These are phyloP conservation scores for Noctua fimbriata DNA, from an alignment of 2,888 invertebrate genomes.

Conservation along the genomic window DNA sequence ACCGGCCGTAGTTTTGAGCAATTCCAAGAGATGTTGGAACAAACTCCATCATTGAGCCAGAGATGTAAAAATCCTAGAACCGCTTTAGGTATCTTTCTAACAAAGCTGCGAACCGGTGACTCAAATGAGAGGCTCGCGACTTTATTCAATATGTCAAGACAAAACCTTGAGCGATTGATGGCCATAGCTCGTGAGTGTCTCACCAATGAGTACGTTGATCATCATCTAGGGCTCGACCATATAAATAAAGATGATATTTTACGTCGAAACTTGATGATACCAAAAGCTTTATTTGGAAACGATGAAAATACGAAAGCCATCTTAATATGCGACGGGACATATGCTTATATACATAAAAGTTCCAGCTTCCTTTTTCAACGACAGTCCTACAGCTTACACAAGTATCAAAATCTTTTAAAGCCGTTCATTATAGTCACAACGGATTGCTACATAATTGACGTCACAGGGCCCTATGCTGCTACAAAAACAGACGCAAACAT, in stretches of 20 bases:
- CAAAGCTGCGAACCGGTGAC: slow-evolving; percentile 22
- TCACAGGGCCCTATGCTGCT: too few species aligned
- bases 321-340: slow-evolving; percentile 19
- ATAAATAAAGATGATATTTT: slow-evolving; percentile 15
- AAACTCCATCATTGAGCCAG: too few species aligned
- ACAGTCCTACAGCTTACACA: background rate
- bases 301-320: slow-evolving; percentile 23
- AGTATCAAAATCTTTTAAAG: background rate
- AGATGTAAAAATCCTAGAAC: too few species aligned
- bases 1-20: too few species aligned
- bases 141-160: slow-evolving; percentile 19
- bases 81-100: background rate
- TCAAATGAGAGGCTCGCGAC: too few species aligned
- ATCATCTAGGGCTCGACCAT: slow-evolving; percentile 18
- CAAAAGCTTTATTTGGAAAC: slow-evolving; percentile 21
- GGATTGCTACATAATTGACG: too few species aligned
- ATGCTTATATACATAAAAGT: slow-evolving; percentile 17
- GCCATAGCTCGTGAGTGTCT: slow-evolving; percentile 13
- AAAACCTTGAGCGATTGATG: slow-evolving; percentile 15
- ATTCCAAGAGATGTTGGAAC: too few species aligned
- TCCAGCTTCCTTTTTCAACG: background rate
- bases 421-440: too few species aligned
- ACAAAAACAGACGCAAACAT: too few species aligned
- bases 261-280: slow-evolving; percentile 9
- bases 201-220: background rate